Evolutionary conservation across 1,140 invertebrate species (phyloP).

Genomic region (Pogonus chalceus): DNA sequence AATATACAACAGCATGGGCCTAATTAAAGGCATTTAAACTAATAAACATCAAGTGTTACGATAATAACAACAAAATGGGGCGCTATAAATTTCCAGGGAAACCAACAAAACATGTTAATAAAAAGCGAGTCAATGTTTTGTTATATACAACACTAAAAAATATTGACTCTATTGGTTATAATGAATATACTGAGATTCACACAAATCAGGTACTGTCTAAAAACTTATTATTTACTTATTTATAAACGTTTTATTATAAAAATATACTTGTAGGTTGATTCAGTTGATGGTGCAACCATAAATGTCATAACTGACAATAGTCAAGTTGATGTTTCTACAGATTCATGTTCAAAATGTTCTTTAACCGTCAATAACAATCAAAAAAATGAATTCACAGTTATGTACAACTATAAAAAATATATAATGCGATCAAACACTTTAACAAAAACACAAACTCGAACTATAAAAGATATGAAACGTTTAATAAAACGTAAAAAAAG

Average conservation of each 20-base stretch:
- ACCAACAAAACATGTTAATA: constrained; percentile 72
- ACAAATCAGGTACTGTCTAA: constrained; percentile 37
- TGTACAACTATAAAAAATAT: too few species aligned
- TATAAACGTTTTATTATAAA: constrained; percentile 21
- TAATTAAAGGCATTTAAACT: too few species aligned
- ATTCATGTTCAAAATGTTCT: too few species aligned
- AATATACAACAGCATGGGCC: too few species aligned
- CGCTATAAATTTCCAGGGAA: constrained; percentile 72
- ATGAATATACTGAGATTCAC: constrained; percentile 39
- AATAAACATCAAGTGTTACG: too few species aligned
- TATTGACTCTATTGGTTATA: constrained; percentile 39
- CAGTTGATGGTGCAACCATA: too few species aligned
- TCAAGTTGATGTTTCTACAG: too few species aligned
- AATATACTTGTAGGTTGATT: too few species aligned
- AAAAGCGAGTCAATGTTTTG: constrained; percentile 68
- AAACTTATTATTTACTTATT: constrained; percentile 19
- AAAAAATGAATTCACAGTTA: too few species aligned
- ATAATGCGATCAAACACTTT: neutral
- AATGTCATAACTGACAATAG: too few species aligned
- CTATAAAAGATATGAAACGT: constrained; percentile 1
- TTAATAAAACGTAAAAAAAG: constrained; percentile 12
- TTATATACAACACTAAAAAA: constrained; percentile 40
- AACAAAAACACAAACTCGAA: neutral
- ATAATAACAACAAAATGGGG: constrained; percentile 37
- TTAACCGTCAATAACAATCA: too few species aligned